Percentiles rank a stretch among this genome's conserved stretches.
Evolutionary conservation across 2,888 invertebrate species (phyloP).

Genomic region (Corbicula japonica): DNA sequence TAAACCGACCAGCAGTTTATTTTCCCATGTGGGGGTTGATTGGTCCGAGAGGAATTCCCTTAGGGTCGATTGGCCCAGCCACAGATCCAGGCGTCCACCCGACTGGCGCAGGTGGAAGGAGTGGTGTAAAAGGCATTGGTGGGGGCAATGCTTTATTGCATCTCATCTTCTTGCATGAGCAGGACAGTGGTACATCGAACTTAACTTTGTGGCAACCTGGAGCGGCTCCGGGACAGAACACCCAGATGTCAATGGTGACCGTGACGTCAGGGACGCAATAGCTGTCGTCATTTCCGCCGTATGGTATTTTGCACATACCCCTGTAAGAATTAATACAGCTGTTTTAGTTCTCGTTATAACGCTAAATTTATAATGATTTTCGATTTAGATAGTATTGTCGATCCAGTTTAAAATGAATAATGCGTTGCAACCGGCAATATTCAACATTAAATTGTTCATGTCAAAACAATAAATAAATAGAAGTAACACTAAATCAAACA

Average conservation of each 20-base stretch:
- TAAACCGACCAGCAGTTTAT: too few species aligned
- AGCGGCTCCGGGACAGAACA: slow-evolving; percentile 31
- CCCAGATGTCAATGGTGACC: slow-evolving; percentile 33
- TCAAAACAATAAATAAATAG: too few species aligned
- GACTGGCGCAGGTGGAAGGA: not conserved
- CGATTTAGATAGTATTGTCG: too few species aligned
- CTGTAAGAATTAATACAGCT: slow-evolving; percentile 13
- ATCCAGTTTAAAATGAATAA: too few species aligned
- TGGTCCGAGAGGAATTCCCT: slow-evolving; percentile 5
- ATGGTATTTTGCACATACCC: slow-evolving; percentile 25
- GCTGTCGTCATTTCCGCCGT: not conserved
- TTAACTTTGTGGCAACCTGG: slow-evolving; percentile 27
- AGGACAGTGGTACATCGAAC: slow-evolving; percentile 44
- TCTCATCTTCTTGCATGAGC: slow-evolving; percentile 26
- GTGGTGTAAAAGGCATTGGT: not conserved
- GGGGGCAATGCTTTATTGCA: slow-evolving; percentile 9
- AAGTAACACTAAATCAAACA: too few species aligned
- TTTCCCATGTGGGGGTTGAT: too few species aligned
- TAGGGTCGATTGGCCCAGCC: slow-evolving; percentile 6
- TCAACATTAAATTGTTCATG: too few species aligned
- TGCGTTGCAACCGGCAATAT: too few species aligned
- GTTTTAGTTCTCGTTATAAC: too few species aligned
- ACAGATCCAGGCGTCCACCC: not conserved
- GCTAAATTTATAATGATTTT: too few species aligned
- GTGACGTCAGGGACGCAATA: slow-evolving; percentile 39